phyloP scores from a whole-genome alignment of 1,140 invertebrate genomes.

The Drosophila biarmipes region DNA sequence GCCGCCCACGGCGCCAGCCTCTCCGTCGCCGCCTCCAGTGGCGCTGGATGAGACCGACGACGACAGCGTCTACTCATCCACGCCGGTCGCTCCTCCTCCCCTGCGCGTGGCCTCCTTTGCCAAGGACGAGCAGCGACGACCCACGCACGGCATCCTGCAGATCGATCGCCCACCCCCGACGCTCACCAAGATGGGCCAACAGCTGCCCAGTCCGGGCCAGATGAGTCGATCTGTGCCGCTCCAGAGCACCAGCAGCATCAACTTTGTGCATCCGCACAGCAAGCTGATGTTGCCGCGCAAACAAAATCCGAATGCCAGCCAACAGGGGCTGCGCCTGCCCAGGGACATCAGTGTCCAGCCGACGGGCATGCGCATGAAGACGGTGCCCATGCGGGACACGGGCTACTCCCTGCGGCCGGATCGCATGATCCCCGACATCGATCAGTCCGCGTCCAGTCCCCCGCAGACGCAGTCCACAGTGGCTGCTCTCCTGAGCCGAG shows the following conservation, averaged over 20 bases:
- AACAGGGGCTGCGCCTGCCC: constrained; percentile 40
- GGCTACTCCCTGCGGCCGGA: constrained; percentile 68
- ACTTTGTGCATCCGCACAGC: constrained; percentile 63
- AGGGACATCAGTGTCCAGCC: constrained; percentile 58
- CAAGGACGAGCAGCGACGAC: constrained; percentile 18
- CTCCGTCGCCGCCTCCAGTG: constrained; percentile 54
- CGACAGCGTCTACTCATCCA: constrained; percentile 1
- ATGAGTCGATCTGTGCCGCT: constrained; percentile 51
- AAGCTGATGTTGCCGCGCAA: constrained; percentile 69
- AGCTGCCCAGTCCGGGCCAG: neutral
- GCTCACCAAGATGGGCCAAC: constrained; percentile 22
- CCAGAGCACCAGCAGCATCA: constrained; percentile 62
- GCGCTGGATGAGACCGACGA: constrained; percentile 12
- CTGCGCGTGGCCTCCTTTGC: constrained; percentile 61
- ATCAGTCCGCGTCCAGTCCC: constrained; percentile 56
- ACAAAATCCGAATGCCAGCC: constrained; percentile 10
- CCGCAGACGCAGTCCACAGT: constrained; percentile 60
- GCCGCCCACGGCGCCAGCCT: constrained; percentile 66
- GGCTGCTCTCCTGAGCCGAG: constrained; percentile 15
- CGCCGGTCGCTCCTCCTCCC: constrained; percentile 46
- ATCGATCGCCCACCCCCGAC: constrained; percentile 56
- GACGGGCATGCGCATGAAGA: constrained; percentile 54
- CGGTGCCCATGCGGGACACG: constrained; percentile 66
- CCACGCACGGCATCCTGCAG: constrained; percentile 53
- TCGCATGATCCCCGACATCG: constrained; percentile 66